These are phyloP conservation scores for Cyclophora albipunctata DNA, from an alignment of 2,888 invertebrate species.

Conservation along the genomic window DNA sequence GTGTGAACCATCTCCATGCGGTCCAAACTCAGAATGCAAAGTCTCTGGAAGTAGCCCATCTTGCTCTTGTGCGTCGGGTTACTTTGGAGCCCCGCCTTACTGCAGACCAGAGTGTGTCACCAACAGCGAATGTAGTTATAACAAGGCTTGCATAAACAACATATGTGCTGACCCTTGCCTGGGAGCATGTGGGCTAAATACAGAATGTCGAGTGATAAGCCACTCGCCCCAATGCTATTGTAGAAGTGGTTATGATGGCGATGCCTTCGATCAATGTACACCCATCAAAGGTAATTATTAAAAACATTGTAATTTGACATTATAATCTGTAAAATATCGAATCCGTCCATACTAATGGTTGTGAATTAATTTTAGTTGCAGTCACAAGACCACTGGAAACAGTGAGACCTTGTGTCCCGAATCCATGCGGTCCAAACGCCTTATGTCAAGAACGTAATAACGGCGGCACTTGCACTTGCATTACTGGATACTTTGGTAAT, in stretches of 20 bases:
- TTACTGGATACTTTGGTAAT: conserved; percentile 80
- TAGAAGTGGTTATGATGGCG: conserved; percentile 80
- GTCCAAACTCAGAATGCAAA: conserved; percentile 83
- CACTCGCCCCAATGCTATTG: conserved; percentile 91
- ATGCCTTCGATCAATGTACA: conserved; percentile 84
- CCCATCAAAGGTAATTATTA: conserved; percentile 44
- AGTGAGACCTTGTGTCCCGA: conserved; percentile 72
- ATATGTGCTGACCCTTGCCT: conserved; percentile 88
- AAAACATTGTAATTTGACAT: neutral
- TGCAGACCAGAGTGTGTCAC: conserved; percentile 89
- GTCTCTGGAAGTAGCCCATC: conserved; percentile 73
- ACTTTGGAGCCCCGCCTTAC: conserved; percentile 82
- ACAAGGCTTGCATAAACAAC: conserved; percentile 84
- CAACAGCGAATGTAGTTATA: conserved; percentile 85
- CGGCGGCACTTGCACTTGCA: conserved; percentile 81
- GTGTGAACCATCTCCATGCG: conserved; percentile 85
- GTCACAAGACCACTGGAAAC: conserved; percentile 35
- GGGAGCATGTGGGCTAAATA: conserved; percentile 85
- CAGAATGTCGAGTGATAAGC: conserved; percentile 86
- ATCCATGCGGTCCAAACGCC: conserved; percentile 80
- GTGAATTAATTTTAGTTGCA: conserved; percentile 11
- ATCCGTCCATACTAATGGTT: no score
- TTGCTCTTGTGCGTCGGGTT: conserved; percentile 83
- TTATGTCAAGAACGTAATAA: conserved; percentile 80
- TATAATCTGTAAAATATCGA: no score